Conservation (phyloP, 2,797 vertebrate species). For the Nothura maculosa region DNA sequence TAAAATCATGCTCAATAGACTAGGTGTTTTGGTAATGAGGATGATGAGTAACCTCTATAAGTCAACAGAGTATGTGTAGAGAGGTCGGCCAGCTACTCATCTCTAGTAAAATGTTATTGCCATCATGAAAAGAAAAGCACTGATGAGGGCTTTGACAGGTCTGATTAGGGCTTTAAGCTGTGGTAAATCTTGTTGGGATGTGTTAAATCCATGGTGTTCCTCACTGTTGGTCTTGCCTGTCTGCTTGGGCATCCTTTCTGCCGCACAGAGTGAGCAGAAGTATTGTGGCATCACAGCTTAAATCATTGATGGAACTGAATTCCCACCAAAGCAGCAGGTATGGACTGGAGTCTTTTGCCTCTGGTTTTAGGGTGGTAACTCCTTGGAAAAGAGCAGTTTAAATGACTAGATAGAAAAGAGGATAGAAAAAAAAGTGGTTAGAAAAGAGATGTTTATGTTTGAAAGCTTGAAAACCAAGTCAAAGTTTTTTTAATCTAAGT, state of each 20-base stretch:
- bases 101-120: neutral
- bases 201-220: neutral
- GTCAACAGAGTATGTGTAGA: neutral
- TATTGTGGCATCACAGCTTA: neutral
- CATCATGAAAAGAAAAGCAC: neutral
- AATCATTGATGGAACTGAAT: neutral
- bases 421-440: too few relatives aligned
- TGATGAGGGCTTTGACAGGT: neutral
- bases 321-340: neutral
- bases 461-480: neutral
- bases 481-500: neutral
- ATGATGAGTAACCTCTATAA: neutral
- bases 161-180: neutral
- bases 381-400: neutral
- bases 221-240: neutral
- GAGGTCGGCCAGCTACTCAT: neutral
- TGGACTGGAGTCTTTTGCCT: neutral
- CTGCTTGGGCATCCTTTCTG: neutral
- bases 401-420: too few relatives aligned
- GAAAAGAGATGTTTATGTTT: neutral
- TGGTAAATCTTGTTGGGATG: neutral
- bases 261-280: neutral
- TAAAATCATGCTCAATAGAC: slow-evolving; percentile 17
- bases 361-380: neutral
- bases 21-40: neutral